Base-by-base conservation (phyloP, 2,113 vertebrate species). In the Alces alces region DNA sequence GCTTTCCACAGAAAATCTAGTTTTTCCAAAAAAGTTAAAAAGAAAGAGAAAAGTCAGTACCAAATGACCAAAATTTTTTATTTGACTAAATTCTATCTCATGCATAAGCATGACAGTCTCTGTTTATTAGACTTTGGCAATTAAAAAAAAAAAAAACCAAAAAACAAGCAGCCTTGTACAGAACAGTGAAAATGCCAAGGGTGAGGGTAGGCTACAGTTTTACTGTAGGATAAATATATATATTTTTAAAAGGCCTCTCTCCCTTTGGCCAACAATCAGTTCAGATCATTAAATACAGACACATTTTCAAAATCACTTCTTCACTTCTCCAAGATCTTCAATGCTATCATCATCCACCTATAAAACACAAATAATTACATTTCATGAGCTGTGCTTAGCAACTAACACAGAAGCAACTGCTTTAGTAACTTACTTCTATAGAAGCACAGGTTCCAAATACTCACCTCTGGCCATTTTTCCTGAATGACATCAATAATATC, bases 261-360 rank as follows among this genome's bases (percentile, higher is more conserved):
- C 95, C 98, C 99, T 99, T 99, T 99, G 99, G 99, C 99, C 99
- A 96, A 98, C 98, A 99, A 98, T 99, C 99, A 99, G 98, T 97
- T 98, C 99, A 99, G 98, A 97, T 96, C 90, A 98, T 99, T 99
- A 99, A 99, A 99, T 99, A 99, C 99, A 99, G 98, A 99, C 99
- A 99, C 96, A 98, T 98, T 98, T 98, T 98, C 98, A 98, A 97
- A 84, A 98, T 99, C 99, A 99, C 99, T 99, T 99, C 99, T 99
- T 99, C 27, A 99, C 99, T 99, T 99, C 99, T 98, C 99, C 99
- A 89, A 99, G 99, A 97, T 99, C 99, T 96, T 99, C 99, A 7
- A 99, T 99, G 99, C 99, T 99, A 97, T 99, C 99, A 87, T 99
- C 99, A 95, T 99, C 99, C 98, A 99, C 99, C 99, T 99, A 61